Evolutionary conservation across 1,140 invertebrate genomes (phyloP).

Genomic region (Drosophila kohkoa): DNA sequence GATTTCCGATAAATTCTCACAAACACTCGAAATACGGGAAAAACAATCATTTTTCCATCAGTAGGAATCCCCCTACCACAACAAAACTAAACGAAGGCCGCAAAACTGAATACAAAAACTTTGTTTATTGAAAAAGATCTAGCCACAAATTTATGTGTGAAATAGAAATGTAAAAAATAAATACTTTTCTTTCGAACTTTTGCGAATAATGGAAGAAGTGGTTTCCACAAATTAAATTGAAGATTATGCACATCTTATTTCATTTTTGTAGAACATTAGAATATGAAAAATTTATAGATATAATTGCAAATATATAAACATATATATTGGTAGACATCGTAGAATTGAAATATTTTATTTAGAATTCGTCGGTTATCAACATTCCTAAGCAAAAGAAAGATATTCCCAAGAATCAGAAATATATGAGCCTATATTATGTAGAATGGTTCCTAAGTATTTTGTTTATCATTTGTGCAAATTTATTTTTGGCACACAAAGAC

Average conservation of each 20-base stretch:
- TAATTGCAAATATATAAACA: too few relatives aligned
- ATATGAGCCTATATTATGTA: neutral
- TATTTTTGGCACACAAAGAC: conserved; percentile 19
- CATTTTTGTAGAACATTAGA: too few relatives aligned
- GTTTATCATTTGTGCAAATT: conserved; percentile 17
- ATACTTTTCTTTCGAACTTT: too few relatives aligned
- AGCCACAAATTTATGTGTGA: conserved; percentile 1
- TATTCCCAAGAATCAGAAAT: neutral
- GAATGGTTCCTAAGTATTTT: conserved; percentile 5
- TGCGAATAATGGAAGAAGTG: too few relatives aligned
- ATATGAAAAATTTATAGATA: neutral
- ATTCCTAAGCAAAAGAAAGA: neutral
- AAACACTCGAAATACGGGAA: conserved; percentile 1
- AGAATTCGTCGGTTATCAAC: too few relatives aligned
- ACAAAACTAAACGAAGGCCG: neutral
- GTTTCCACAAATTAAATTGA: too few relatives aligned
- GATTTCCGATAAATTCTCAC: conserved; percentile 24
- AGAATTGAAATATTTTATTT: too few relatives aligned
- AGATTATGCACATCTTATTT: too few relatives aligned
- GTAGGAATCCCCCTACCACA: neutral
- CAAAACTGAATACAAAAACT: neutral
- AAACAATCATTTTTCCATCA: conserved; percentile 27
- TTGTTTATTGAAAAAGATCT: conserved; percentile 37
- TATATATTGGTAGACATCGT: too few relatives aligned
- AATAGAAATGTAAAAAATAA: too few relatives aligned